These are phyloP conservation scores for Himantopus leucocephalus DNA, from an alignment of 2,113 vertebrate genomes.

Conservation along the genomic window DNA sequence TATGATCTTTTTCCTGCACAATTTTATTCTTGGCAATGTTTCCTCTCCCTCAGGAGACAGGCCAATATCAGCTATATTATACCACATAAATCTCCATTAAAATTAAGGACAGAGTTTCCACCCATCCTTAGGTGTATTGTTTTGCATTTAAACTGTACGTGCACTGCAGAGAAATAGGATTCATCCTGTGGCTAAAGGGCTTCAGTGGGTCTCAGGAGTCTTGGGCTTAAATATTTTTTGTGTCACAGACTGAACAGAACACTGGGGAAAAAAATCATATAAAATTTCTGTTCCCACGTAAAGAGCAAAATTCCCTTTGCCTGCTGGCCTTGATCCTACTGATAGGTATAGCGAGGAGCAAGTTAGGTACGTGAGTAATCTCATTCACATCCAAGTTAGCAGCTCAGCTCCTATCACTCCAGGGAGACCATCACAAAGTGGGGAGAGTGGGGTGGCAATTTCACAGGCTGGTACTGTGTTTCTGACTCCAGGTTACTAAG, in stretches of 20 bases:
- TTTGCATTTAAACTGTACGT: not conserved
- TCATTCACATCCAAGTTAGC: not conserved
- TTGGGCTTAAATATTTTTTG: not conserved
- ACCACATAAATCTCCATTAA: constrained; percentile 40
- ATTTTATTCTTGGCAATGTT: constrained; percentile 30
- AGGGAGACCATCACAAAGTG: not conserved
- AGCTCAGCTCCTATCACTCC: not conserved
- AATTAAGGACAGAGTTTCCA: constrained; percentile 33
- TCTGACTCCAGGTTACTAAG: not conserved
- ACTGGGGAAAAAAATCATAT: not conserved
- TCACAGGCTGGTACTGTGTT: not conserved
- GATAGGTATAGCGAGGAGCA: not conserved
- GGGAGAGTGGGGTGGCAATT: not conserved
- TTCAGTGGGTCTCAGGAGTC: not conserved
- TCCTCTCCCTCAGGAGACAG: not conserved
- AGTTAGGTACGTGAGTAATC: not conserved
- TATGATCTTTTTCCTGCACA: not conserved
- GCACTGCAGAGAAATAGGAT: not conserved
- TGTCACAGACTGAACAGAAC: not conserved
- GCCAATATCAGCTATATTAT: not conserved
- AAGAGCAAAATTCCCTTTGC: not conserved
- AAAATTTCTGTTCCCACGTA: not conserved
- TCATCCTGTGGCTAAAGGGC: not conserved
- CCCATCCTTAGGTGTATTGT: not conserved
- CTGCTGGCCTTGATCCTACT: not conserved